These are phyloP conservation scores for Opisthograptis luteolata DNA, from an alignment of 2,888 invertebrate genomes.

Conservation along the genomic window DNA sequence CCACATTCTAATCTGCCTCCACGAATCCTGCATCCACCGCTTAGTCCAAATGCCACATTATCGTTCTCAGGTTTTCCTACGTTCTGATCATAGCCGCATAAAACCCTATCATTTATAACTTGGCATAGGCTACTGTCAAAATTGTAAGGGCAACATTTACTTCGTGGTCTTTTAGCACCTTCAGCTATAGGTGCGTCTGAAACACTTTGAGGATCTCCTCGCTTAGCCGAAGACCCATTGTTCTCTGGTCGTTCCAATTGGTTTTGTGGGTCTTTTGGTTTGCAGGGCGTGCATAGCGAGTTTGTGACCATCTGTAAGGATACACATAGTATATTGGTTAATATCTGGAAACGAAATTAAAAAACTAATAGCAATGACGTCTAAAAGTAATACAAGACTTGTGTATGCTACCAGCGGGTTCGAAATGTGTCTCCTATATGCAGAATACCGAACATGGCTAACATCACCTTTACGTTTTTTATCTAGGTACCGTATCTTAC, in stretches of 20 bases:
- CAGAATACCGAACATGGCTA: too few relatives aligned
- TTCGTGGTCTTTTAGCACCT: slow-evolving; percentile 30
- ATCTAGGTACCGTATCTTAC: too few relatives aligned
- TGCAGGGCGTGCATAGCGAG: slow-evolving; percentile 2
- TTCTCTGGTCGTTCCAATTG: not conserved
- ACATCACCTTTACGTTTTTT: too few relatives aligned
- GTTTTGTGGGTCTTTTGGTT: not conserved
- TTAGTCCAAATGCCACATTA: slow-evolving; percentile 37
- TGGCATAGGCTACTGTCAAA: slow-evolving; percentile 60
- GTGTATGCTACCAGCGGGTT: too few relatives aligned
- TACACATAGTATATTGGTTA: slow-evolving; percentile 29
- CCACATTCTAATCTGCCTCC: slow-evolving; percentile 69
- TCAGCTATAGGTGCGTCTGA: not conserved
- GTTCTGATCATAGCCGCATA: slow-evolving; percentile 69
- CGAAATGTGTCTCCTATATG: too few relatives aligned
- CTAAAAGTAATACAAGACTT: too few relatives aligned
- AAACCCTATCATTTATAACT: slow-evolving; percentile 58
- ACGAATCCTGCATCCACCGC: slow-evolving; percentile 61
- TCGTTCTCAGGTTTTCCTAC: slow-evolving; percentile 45
- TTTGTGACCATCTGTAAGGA: not conserved
- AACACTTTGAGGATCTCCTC: not conserved
- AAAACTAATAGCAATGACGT: slow-evolving; percentile 9
- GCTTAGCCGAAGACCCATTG: not conserved
- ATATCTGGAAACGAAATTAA: slow-evolving; percentile 44
- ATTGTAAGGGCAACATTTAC: slow-evolving; percentile 66